phyloP scores from a whole-genome alignment of 2,888 invertebrate genomes.

The Tortricodes alternella region DNA sequence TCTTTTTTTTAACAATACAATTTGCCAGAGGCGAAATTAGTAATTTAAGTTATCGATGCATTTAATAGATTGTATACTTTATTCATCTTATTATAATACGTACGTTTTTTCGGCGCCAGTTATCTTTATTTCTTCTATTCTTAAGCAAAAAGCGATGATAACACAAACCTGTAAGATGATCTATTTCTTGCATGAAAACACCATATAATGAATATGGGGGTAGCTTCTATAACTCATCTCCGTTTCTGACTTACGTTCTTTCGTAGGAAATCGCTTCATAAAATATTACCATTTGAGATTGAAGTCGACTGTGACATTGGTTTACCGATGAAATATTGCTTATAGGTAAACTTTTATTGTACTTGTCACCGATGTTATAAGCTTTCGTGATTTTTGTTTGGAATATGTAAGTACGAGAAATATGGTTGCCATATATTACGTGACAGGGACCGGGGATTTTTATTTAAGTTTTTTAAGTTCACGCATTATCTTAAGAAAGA shows the following conservation, averaged over 20 bases:
- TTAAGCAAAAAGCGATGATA: constrained; percentile 4
- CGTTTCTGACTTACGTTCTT: constrained; percentile 69
- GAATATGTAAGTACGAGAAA: constrained; percentile 35
- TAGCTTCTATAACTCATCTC: constrained; percentile 66
- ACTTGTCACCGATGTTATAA: constrained; percentile 73
- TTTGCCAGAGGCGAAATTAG: no score
- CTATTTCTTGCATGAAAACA: constrained; percentile 24
- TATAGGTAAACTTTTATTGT: constrained; percentile 82
- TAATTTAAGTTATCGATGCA: no score
- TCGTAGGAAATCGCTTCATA: constrained; percentile 67
- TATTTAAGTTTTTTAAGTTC: no score
- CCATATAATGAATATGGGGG: constrained; percentile 64
- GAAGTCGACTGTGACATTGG: constrained; percentile 62
- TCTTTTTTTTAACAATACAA: no score
- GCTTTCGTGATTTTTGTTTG: constrained; percentile 57
- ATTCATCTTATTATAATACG: no score
- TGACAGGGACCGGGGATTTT: background rate
- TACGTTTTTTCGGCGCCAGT: background rate
- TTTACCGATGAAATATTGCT: constrained; percentile 64
- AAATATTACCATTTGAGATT: constrained; percentile 79
- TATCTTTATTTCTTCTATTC: background rate
- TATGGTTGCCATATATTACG: background rate
- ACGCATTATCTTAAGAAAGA: no score
- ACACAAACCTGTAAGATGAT: constrained; percentile 5
- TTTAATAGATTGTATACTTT: no score